These are phyloP conservation scores for Colossoma macropomum DNA, from an alignment of 2,113 vertebrate species.

Conservation along the genomic window DNA sequence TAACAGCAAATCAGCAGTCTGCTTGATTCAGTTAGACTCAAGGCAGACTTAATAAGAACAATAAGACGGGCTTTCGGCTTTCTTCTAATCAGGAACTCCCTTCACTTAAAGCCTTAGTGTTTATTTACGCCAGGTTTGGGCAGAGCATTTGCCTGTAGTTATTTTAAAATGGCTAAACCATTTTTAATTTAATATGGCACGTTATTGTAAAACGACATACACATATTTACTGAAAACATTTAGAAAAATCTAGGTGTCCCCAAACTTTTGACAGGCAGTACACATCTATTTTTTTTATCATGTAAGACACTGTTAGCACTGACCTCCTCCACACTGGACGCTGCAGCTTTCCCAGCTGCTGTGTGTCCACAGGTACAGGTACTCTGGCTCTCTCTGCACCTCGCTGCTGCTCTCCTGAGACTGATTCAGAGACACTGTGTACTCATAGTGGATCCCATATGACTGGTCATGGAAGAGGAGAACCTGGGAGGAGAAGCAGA, in stretches of 20 bases:
- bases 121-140: too few relatives aligned
- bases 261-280: too few relatives aligned
- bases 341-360: conserved; percentile 93
- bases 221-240: too few relatives aligned
- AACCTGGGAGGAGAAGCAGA: conserved; percentile 76
- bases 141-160: too few relatives aligned
- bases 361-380: conserved; percentile 96
- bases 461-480: conserved; percentile 96
- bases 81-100: neutral
- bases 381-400: conserved; percentile 79
- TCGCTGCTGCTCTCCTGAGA: conserved; percentile 76
- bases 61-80: neutral
- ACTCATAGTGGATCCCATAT: conserved; percentile 96
- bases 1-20: conserved; percentile 46
- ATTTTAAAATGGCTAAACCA: too few relatives aligned
- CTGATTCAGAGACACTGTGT: conserved; percentile 91
- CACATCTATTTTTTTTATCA: too few relatives aligned
- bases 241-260: too few relatives aligned
- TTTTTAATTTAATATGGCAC: too few relatives aligned
- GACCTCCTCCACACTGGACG: conserved; percentile 95
- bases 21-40: conserved; percentile 41
- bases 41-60: conserved; percentile 16
- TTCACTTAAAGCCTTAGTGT: too few relatives aligned
- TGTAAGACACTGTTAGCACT: conserved; percentile 46
- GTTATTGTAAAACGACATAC: too few relatives aligned